A percentile compares a stretch with the other conserved stretches of the same genome.
Evolutionary conservation across 2,113 vertebrate species (phyloP).

Genomic region (Anseranas semipalmata): DNA sequence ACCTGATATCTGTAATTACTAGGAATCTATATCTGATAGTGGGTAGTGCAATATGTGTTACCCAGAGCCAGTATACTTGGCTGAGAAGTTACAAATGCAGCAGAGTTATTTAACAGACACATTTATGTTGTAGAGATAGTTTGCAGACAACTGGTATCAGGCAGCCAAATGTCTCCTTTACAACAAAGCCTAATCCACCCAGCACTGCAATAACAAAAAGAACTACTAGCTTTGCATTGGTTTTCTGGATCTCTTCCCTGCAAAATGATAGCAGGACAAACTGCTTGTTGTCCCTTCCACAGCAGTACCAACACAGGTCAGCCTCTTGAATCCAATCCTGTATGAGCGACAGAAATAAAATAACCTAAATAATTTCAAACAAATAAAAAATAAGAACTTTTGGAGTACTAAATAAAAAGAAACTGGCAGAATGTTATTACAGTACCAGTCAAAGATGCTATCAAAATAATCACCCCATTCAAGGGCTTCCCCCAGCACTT

Average conservation of each 20-base stretch:
- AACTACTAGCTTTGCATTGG: constrained; percentile 23
- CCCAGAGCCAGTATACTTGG: not conserved
- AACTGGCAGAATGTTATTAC: not conserved
- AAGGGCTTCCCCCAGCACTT: not conserved
- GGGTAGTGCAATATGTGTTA: not conserved
- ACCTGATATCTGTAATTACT: not conserved
- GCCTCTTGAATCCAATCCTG: not conserved
- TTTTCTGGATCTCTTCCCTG: not conserved
- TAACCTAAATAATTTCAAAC: not conserved
- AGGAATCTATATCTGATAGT: not conserved
- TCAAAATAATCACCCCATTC: not conserved
- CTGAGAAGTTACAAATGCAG: not conserved
- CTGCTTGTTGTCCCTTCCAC: not conserved
- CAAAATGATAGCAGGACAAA: not conserved
- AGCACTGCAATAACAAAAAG: constrained; percentile 32
- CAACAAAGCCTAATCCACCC: constrained; percentile 39
- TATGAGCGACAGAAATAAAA: not conserved
- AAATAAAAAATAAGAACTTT: not conserved
- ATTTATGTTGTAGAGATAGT: not conserved
- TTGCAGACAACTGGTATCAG: constrained; percentile 14
- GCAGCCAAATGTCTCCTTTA: constrained; percentile 38
- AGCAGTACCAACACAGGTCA: not conserved
- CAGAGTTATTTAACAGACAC: not conserved
- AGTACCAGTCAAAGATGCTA: not conserved
- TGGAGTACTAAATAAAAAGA: not conserved